These are phyloP conservation scores for Sminthurinus aureus DNA, from an alignment of 2,888 invertebrate species.

Conservation along the genomic window DNA sequence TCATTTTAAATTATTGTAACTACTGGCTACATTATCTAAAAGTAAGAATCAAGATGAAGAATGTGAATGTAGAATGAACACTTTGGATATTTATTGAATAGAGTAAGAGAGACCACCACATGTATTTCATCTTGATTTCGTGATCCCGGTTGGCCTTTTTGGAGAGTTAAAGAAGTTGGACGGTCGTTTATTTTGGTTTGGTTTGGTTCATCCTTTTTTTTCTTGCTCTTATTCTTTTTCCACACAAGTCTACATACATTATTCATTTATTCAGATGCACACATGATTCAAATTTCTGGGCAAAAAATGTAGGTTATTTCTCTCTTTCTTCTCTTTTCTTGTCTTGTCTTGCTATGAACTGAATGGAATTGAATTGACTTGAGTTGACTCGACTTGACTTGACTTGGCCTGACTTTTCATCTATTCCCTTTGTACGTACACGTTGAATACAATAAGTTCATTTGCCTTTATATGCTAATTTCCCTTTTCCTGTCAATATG, in stretches of 20 bases:
- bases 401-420: not conserved
- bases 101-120: not conserved
- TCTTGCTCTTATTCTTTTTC: slow-evolving; percentile 7
- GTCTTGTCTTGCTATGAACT: not conserved
- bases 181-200: not conserved
- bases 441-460: slow-evolving; percentile 31
- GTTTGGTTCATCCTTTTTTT: not conserved
- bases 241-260: slow-evolving; percentile 32
- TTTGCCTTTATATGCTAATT: slow-evolving; percentile 38
- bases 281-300: slow-evolving; percentile 42
- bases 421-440: slow-evolving; percentile 13
- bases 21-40: too few relatives aligned
- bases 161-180: not conserved
- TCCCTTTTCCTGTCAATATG: slow-evolving; percentile 31
- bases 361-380: too few relatives aligned
- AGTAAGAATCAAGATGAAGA: too few relatives aligned
- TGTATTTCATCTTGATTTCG: not conserved
- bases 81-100: not conserved
- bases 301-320: slow-evolving; percentile 43
- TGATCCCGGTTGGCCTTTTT: not conserved
- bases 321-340: slow-evolving; percentile 14
- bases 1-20: too few relatives aligned
- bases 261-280: slow-evolving; percentile 46
- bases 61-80: too few relatives aligned
- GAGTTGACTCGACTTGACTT: too few relatives aligned